phyloP scores from a whole-genome alignment of 1,140 invertebrate genomes.

The Eriosoma lanigerum region DNA sequence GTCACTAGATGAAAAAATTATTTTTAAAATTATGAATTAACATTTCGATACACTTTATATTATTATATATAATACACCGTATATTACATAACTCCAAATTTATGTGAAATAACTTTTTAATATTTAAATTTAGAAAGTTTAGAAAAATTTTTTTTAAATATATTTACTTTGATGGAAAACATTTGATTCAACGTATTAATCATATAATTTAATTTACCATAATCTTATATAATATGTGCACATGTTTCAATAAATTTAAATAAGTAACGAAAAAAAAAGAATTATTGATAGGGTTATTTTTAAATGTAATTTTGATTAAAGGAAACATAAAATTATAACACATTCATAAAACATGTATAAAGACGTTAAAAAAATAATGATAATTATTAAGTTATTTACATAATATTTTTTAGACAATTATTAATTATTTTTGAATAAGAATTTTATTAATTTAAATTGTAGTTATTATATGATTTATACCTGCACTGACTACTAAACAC shows the following conservation, averaged over 20 bases:
- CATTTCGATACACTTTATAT: no score
- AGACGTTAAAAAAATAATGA: background rate
- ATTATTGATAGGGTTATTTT: background rate
- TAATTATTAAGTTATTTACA: constrained; percentile 6
- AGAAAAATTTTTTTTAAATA: constrained; percentile 22
- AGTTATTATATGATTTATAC: background rate
- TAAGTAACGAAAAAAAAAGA: background rate
- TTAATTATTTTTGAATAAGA: background rate
- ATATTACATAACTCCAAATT: background rate
- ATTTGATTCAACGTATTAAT: background rate
- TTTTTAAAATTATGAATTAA: background rate
- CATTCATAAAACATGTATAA: background rate
- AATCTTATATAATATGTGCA: background rate
- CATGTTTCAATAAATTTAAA: background rate
- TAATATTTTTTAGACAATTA: background rate
- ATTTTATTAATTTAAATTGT: background rate
- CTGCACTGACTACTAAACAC: background rate
- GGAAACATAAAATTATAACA: background rate
- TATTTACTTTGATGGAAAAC: constrained; percentile 1
- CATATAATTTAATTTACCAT: background rate
- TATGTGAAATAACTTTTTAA: background rate
- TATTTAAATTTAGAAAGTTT: no score
- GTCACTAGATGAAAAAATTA: background rate
- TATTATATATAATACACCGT: background rate
- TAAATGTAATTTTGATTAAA: background rate